phyloP scores from a whole-genome alignment of 2,797 vertebrate species.

The Chromobotia macracanthus region DNA sequence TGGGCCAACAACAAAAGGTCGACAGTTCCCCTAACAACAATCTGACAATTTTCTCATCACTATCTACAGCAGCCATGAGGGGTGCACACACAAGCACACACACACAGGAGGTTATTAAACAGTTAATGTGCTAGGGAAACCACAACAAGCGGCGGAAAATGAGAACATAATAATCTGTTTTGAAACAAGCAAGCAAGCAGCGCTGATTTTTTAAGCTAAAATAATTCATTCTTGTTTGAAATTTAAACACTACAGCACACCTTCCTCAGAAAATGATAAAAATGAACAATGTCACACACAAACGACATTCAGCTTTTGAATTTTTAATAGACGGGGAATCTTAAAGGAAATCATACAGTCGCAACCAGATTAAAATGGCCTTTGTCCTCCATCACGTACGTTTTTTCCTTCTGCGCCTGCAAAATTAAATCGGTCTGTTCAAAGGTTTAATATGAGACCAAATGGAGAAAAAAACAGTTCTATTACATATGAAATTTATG shows the following conservation, averaged over 20 bases:
- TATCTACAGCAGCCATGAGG: constrained; percentile 46
- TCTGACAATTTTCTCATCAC: constrained; percentile 60
- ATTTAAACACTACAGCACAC: constrained; percentile 77
- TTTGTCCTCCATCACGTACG: constrained; percentile 77
- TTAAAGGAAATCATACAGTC: constrained; percentile 96
- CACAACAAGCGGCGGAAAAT: constrained; percentile 75
- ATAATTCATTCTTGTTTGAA: constrained; percentile 65
- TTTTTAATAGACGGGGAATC: constrained; percentile 92
- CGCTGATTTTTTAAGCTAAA: constrained; percentile 59
- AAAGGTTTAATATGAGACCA: constrained; percentile 87
- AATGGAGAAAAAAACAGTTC: constrained; percentile 84
- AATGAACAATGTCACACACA: constrained; percentile 75
- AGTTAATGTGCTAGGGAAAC: constrained; percentile 42
- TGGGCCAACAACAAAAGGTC: constrained; percentile 69
- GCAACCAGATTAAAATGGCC: constrained; percentile 93
- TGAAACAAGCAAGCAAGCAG: constrained; percentile 84
- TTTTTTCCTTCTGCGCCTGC: constrained; percentile 85
- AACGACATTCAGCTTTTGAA: constrained; percentile 84
- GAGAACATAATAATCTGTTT: constrained; percentile 75
- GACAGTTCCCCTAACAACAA: constrained; percentile 58
- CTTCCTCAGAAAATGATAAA: constrained; percentile 72
- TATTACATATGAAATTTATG: constrained; percentile 90
- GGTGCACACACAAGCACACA: constrained; percentile 38
- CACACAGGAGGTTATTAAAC: constrained; percentile 45
- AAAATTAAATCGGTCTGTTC: constrained; percentile 94